Percentiles rank a stretch among this genome's conserved stretches.
Evolutionary conservation across 53 echinoderm and acorn worm species (phyloP).

Genomic region (Patiria pectinifera): DNA sequence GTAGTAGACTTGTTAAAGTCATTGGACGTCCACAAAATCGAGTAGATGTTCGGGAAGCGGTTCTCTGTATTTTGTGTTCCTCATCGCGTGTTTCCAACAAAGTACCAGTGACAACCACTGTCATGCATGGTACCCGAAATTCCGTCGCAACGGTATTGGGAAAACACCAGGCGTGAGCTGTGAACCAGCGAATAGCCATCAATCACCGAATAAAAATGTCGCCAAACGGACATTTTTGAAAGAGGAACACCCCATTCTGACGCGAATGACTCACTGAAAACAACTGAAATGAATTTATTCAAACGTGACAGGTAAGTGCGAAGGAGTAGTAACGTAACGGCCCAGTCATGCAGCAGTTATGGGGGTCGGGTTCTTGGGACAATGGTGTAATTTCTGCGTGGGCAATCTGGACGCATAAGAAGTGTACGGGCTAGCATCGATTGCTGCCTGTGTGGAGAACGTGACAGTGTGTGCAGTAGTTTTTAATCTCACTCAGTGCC

Average conservation of each 20-base stretch:
- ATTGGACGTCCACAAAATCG: too few species aligned
- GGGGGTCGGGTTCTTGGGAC: neutral
- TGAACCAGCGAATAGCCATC: slow-evolving; percentile 48
- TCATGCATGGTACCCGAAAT: slow-evolving; percentile 56
- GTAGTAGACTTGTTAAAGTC: too few species aligned
- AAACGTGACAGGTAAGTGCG: slow-evolving; percentile 42
- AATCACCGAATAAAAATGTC: neutral
- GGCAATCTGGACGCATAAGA: neutral
- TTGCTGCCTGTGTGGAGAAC: too few species aligned
- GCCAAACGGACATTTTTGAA: slow-evolving; percentile 48
- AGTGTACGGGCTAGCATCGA: neutral
- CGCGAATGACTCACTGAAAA: slow-evolving; percentile 42
- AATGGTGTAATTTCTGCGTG: slow-evolving; percentile 35
- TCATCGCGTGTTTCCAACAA: neutral
- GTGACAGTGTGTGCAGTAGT: too few species aligned
- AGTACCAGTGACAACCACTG: slow-evolving; percentile 33
- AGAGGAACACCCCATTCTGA: slow-evolving; percentile 50
- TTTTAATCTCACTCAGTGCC: too few species aligned
- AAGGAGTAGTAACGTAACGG: slow-evolving; percentile 2
- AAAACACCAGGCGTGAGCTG: neutral
- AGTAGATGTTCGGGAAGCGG: neutral
- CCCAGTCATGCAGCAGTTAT: slow-evolving; percentile 12
- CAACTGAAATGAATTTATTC: slow-evolving; percentile 26
- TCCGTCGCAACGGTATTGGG: neutral
- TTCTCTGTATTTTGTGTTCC: neutral